These are phyloP conservation scores for Cryptoblepharus egeriae DNA, from an alignment of 2,797 vertebrate species.

Conservation along the genomic window DNA sequence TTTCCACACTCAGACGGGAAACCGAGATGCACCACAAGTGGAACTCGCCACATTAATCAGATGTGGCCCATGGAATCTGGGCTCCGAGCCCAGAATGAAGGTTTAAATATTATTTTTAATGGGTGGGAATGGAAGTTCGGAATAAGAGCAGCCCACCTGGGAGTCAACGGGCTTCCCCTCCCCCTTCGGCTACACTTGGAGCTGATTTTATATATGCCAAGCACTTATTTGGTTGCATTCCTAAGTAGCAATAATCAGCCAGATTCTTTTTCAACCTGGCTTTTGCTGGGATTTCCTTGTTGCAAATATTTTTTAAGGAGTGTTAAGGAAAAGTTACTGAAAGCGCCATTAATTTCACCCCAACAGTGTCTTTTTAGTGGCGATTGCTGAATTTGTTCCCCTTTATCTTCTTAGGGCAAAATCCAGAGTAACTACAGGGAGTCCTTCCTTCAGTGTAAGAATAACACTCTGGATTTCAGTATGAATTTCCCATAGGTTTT, in stretches of 20 bases:
- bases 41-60: constrained; percentile 29
- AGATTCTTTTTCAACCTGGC: background rate
- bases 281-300: background rate
- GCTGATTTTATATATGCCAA: rapidly evolving
- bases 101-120: constrained; percentile 51
- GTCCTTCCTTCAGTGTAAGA: too few species aligned
- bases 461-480: too few species aligned
- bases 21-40: background rate
- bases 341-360: background rate
- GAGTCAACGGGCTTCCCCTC: rapidly evolving
- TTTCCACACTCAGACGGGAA: background rate
- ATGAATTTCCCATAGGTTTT: too few species aligned
- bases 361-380: too few species aligned
- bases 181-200: background rate
- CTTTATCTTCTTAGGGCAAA: too few species aligned
- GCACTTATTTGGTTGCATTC: background rate
- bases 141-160: background rate
- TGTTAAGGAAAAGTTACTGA: rapidly evolving
- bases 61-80: constrained; percentile 11
- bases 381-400: too few species aligned
- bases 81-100: background rate
- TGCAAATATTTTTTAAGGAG: rapidly evolving
- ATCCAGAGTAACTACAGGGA: too few species aligned
- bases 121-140: constrained; percentile 13
- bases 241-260: rapidly evolving